Evolutionary conservation across 2,888 invertebrate species (phyloP), one percentile per base, ranked within the genome.

Genomic region (Monochamus alternatus): DNA sequence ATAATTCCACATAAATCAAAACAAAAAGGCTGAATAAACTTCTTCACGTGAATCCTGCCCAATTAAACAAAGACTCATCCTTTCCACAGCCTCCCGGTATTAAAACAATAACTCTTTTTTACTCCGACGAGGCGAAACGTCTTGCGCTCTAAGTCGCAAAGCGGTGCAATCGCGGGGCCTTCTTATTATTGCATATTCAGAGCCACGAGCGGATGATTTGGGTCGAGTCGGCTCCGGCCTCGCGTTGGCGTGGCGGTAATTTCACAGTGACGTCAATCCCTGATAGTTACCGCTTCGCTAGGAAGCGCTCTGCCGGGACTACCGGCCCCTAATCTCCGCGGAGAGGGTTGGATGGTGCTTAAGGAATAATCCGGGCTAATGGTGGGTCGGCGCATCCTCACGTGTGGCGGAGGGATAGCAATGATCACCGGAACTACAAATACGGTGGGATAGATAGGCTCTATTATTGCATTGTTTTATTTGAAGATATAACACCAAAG

Each of bases 191-290:
- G 38, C 62, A 38, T 63, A 63, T 43, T n/a, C 62, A 43, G 43
- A 14, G n/a, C 14, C 62, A 14, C 38, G 62, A 43, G 4, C 8
- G n/a, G 14, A 43, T 43, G 14, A 63, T 63, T 38, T 38, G 7
- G 43, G 38, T 43, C 43, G 22, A 63, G 62, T n/a, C 4, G 62
- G 38, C 62, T 63, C n/a, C 43, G 2, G 62, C 43, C 14, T 43
- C 43, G 38, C n/a, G 62, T 43, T 12, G 38, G 14, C 62, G 43
- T 43, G 14, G n/a, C 5, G 43, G 14, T n/a, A 14, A 63, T 63
- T 63, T 63, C 22, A 14, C n/a, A 14, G 62, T 63, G 62, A 63
- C 62, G 62, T 63, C 62, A 43, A 9, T 12, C n/a, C 62, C n/a
- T 43, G 12, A 14, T 63, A 43, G 38, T 38, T 43, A 22, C 22